phyloP scores from a whole-genome alignment of 1,140 invertebrate genomes.

The Mya arenaria region DNA sequence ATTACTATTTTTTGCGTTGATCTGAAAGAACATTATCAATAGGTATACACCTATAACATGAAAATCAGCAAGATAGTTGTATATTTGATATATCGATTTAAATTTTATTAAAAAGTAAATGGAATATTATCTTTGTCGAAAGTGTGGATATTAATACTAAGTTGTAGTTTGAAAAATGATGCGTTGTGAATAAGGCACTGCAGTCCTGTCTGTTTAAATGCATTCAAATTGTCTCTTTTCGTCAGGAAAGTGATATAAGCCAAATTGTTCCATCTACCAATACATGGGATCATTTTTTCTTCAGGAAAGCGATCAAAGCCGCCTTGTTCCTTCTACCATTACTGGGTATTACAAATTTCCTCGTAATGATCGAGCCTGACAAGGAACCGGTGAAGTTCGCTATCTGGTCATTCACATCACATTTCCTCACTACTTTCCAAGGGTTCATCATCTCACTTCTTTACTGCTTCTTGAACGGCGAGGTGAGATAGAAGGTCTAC shows the following conservation, averaged over 20 bases:
- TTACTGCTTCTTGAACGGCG: constrained; percentile 94
- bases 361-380: constrained; percentile 74
- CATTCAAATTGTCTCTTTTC: not conserved
- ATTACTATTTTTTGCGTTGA: too few relatives aligned
- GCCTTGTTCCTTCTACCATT: constrained; percentile 74
- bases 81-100: not conserved
- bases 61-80: not conserved
- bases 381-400: constrained; percentile 85
- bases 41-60: too few relatives aligned
- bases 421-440: constrained; percentile 92
- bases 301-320: constrained; percentile 76
- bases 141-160: not conserved
- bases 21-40: too few relatives aligned
- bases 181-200: not conserved
- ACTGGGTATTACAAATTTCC: constrained; percentile 77
- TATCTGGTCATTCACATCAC: constrained; percentile 90
- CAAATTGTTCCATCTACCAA: not conserved
- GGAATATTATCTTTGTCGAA: not conserved
- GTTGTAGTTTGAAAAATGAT: not conserved
- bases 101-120: not conserved
- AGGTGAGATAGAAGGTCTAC: constrained; percentile 87
- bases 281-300: constrained; percentile 3
- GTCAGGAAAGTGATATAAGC: not conserved
- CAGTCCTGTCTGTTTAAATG: not conserved
- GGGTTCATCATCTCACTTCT: constrained; percentile 92